A percentile compares a stretch with the other conserved stretches of the same genome.
Conservation (phyloP, 2,888 invertebrate species). For the Harpalus rubripes region DNA sequence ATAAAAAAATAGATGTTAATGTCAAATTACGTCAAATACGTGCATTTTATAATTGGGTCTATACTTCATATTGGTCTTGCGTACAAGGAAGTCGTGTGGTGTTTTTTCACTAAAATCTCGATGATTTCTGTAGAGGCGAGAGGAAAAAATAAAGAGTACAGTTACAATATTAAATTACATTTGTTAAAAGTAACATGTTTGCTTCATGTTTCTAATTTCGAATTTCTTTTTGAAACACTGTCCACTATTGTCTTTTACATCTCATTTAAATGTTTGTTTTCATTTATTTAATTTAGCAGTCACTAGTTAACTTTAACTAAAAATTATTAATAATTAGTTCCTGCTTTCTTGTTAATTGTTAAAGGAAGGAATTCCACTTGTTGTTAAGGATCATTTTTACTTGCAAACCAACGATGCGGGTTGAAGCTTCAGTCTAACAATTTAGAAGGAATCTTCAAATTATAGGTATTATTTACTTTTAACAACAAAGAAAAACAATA, state of each 20-base stretch:
- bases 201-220: not conserved
- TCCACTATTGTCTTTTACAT: not conserved
- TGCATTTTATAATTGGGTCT: no score
- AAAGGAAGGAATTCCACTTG: not conserved
- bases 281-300: not conserved
- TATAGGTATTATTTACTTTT: not conserved
- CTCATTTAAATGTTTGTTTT: slow-evolving; percentile 14
- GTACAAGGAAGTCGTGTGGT: no score
- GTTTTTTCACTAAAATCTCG: no score
- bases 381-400: not conserved
- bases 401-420: not conserved
- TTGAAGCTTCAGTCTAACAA: not conserved
- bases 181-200: no score
- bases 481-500: not conserved
- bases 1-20: no score
- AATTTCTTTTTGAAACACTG: not conserved
- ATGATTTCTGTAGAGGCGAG: no score
- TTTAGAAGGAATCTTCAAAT: not conserved
- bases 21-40: no score
- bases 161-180: no score
- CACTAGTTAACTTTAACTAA: not conserved
- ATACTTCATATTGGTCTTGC: no score
- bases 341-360: not conserved
- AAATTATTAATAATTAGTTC: slow-evolving; percentile 1
- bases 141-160: no score